A percentile compares a stretch with the other conserved stretches of the same genome.
Conservation (phyloP, 2,888 invertebrate species). For the Pyrrhosoma nymphula region DNA sequence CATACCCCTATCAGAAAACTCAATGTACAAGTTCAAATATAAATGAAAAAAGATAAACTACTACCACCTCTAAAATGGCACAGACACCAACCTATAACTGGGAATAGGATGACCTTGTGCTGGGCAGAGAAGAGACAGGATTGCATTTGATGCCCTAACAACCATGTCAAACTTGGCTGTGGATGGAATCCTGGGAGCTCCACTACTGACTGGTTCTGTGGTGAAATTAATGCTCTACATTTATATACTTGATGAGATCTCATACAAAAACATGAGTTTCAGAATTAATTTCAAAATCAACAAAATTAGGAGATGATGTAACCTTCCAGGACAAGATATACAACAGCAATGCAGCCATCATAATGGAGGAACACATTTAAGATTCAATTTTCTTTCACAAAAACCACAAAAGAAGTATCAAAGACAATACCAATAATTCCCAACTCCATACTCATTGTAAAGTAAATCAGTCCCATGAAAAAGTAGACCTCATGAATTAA, state of each 20-base stretch:
- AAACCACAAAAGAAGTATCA: neutral
- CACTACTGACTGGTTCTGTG: slow-evolving; percentile 75
- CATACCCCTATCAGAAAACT: neutral
- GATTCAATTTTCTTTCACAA: neutral
- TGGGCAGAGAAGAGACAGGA: slow-evolving; percentile 85
- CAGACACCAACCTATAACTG: slow-evolving; percentile 82
- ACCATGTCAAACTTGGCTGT: slow-evolving; percentile 74
- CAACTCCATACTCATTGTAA: no score
- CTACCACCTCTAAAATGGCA: neutral
- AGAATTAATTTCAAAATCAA: neutral
- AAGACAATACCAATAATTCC: neutral
- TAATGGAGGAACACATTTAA: neutral
- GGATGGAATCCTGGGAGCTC: slow-evolving; percentile 75
- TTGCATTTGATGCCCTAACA: slow-evolving; percentile 48
- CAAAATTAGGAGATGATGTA: neutral
- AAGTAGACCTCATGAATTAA: no score
- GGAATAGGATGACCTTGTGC: slow-evolving; percentile 89
- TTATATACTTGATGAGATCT: neutral
- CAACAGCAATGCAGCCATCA: neutral
- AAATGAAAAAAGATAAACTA: neutral
- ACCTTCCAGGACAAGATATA: neutral
- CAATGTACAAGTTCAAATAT: neutral
- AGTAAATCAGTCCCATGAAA: no score
- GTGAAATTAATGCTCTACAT: slow-evolving; percentile 61
- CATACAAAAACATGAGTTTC: neutral